Evolutionary conservation across 2,888 invertebrate species (phyloP), one percentile per base, ranked within the genome.

Genomic region (Leptura quadrifasciata): DNA sequence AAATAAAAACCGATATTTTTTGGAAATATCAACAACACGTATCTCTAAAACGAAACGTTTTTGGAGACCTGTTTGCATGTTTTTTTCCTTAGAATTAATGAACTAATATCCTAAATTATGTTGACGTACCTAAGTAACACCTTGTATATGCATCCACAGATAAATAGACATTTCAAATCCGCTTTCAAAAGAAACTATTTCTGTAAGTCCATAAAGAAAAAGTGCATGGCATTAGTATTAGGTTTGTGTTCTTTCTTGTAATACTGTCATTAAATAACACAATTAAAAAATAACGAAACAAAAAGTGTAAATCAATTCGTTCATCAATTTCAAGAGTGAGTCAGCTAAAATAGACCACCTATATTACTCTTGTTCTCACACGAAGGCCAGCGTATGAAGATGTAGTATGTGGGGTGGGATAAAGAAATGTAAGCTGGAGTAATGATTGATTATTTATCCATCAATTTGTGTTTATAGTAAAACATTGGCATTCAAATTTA

Each of bases 291-390:
- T 21, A 60, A 71, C 9, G 17, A 61, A 71, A 20, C 35, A 27
- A 58, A 58, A 71, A 52, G 60, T 27, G 5, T 21, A 18, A 71
- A 71, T 61, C 71, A 27, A 71, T 61, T 71, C 71, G 71, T 61
- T 71, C 60, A 71, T 71, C 27, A 61, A 61, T 71, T 61, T 52
- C 61, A 47, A 31, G 60, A 52, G 54, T 71, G 71, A 71, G 52
- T 71, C 61, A 61, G 71, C 71, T 71, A 61, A 71, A 71, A 60
- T 17, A 47, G 61, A 60, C 71, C 71, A 71, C 71, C 71, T 71
- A 61, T 58, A 70, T 58, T 20, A 70, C 31, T 39, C 31, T 47
- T 61, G 54, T 71, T 71, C 71, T 61, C 61, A 52, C 58, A 60
- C 52, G 24, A 47, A 39, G 15, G 24, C 24, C 24, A 39, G 60